Conservation (phyloP, 2,888 invertebrate species). For the Stratiomys singularior region DNA sequence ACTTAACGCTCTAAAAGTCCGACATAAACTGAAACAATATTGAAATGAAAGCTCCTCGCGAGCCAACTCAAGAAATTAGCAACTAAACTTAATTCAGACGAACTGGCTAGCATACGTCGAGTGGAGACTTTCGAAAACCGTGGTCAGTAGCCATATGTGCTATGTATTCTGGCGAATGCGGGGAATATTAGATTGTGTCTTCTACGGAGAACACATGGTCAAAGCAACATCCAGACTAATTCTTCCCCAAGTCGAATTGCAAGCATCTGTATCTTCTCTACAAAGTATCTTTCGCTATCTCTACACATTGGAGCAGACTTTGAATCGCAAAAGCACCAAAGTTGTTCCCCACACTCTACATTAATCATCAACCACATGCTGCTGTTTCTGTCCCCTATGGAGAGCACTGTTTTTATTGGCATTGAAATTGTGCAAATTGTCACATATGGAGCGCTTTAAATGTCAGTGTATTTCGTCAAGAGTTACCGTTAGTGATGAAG, state of each 20-base stretch:
- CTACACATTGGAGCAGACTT: conserved; percentile 16
- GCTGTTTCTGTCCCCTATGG: neutral
- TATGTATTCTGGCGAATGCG: no score
- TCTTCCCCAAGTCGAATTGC: neutral
- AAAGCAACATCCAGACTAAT: neutral
- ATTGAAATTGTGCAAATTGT: conserved; percentile 15
- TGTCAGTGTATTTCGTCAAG: neutral
- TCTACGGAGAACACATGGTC: neutral
- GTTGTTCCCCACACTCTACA: conserved; percentile 21
- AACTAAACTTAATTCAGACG: neutral
- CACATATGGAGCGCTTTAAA: neutral
- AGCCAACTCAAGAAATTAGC: conserved; percentile 21
- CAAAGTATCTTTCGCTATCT: neutral
- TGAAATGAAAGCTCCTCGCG: conserved; percentile 35
- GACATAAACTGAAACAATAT: conserved; percentile 40
- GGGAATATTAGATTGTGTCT: neutral
- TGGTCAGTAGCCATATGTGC: no score
- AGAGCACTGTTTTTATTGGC: neutral
- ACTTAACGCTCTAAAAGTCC: conserved; percentile 39
- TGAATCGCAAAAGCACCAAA: conserved; percentile 30
- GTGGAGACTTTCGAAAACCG: conserved; percentile 3
- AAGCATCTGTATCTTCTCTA: conserved; percentile 31
- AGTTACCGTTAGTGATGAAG: neutral
- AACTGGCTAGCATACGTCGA: conserved; percentile 5
- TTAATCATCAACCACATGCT: neutral